A percentile compares a stretch with the other conserved stretches of the same genome.
These are phyloP conservation scores for Botrylloides violaceus DNA, from an alignment of 23 tunicate species.

Conservation along the genomic window DNA sequence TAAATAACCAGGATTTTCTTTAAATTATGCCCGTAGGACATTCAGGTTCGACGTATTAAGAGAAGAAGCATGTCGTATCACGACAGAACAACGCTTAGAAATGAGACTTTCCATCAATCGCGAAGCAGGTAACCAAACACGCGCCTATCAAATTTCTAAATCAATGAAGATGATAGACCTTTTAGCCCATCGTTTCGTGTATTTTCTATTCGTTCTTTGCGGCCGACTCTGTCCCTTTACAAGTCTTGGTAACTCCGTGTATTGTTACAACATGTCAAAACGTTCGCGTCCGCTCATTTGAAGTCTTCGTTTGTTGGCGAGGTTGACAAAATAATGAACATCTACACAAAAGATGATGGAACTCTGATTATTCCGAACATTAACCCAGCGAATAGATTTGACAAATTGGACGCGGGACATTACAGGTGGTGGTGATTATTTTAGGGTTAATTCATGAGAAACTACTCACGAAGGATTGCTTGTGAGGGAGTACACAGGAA, in stretches of 20 bases:
- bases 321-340: neutral
- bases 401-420: neutral
- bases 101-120: neutral
- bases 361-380: neutral
- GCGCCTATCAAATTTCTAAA: neutral
- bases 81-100: neutral
- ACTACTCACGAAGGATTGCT: neutral
- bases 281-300: constrained; percentile 19
- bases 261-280: neutral
- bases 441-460: neutral
- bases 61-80: neutral
- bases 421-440: neutral
- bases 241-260: neutral
- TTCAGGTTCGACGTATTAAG: neutral
- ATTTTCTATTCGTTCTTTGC: neutral
- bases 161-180: neutral
- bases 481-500: neutral
- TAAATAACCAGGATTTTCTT: too few species aligned
- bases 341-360: neutral
- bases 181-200: neutral
- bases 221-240: neutral
- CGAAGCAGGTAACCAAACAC: neutral
- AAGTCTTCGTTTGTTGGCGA: neutral
- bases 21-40: constrained; percentile 2
- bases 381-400: neutral